Base-by-base conservation (phyloP, 1,140 invertebrate genomes). In the Drosophila paulistorum region DNA sequence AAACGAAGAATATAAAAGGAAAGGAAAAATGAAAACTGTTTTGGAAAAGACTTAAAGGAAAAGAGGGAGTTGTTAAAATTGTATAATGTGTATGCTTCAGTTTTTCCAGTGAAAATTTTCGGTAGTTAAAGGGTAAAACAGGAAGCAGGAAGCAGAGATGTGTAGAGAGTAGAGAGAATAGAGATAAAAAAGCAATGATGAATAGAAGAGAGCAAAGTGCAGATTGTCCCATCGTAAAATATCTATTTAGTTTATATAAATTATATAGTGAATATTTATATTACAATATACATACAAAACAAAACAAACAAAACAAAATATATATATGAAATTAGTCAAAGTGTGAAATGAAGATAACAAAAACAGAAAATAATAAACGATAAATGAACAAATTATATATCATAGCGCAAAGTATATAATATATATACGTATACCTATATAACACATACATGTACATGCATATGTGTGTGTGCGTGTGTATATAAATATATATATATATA, bases 151-250 rank as follows among this genome's bases (percentile, higher is more conserved):
- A 39, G 37, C 37, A 39, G 11, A 3, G 9, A 11, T 7, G 6
- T 30, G 10, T 13, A 13, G 17, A 13, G 17, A 51, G 41, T 10
- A 59, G 35, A 51, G 54, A 57, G 55, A 68, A 86, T 86, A 79
- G 79, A 79, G 79, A 82, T 87, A 30, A 30, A 30, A 30, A 30
- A 30, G 6, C 73, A 85, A 71, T 79, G 81, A 71, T 68, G 23
- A 68, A 48, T 69, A 68, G 79, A 48, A 73, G 51, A 71, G 58
- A 68, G 68, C 68, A 76, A 74, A 63, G 66, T 74, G 76, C 81
- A 84, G 82, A 86, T 86, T 86, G 82, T 86, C 82, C 82, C 82
- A 86, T 86, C 82, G 82, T 86, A 81, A 81, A 71, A 79, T 86
- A 87, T 86, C 83, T 86, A 82, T 86, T 86, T 87, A 85, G 81